Conservation (phyloP, 2,113 vertebrate species). For the Dicaeum eximium region DNA sequence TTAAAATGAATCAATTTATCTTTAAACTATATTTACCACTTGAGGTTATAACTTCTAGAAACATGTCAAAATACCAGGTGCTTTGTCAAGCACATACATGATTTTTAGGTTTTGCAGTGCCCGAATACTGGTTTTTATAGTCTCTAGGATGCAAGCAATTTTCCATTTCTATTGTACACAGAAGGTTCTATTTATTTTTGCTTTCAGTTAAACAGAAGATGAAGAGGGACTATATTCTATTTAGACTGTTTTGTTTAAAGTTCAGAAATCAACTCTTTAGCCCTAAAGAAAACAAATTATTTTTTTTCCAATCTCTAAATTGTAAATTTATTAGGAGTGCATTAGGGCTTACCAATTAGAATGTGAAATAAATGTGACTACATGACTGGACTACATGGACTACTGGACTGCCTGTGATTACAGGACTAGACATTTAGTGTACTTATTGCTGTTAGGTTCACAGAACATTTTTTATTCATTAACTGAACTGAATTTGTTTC, state of each 20-base stretch:
- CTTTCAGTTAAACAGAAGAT: not conserved
- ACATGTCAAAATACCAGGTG: not conserved
- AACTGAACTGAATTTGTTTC: not conserved
- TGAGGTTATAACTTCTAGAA: not conserved
- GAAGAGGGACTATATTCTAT: not conserved
- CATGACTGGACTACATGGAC: not conserved
- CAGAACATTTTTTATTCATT: not conserved
- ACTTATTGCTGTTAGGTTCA: not conserved
- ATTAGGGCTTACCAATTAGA: not conserved
- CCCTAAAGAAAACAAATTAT: not conserved
- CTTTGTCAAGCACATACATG: not conserved
- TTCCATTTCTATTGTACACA: not conserved
- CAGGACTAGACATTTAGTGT: not conserved
- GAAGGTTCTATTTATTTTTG: not conserved
- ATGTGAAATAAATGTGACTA: not conserved
- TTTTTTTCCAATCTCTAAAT: not conserved
- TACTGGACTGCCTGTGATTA: not conserved
- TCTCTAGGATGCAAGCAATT: not conserved
- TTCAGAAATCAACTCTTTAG: not conserved
- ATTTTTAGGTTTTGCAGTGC: not conserved
- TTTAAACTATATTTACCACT: not conserved
- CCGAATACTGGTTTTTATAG: not conserved
- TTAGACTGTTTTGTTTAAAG: not conserved
- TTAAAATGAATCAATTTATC: not conserved
- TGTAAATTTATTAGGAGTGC: not conserved